Conservation (phyloP, 2,113 vertebrate genomes). For the Eira barbara region DNA sequence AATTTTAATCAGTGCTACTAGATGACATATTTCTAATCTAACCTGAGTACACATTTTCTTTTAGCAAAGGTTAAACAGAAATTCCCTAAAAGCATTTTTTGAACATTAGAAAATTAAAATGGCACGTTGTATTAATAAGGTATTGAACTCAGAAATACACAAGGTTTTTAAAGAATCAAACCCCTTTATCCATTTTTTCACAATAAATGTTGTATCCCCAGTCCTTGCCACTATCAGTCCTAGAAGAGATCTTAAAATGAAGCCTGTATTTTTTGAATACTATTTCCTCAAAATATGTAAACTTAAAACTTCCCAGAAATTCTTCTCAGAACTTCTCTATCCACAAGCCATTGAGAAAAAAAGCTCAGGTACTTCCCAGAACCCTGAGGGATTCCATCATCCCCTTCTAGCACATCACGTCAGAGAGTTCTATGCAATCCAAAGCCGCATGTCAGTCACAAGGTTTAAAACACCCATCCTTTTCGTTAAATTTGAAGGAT, state of each 20-base stretch:
- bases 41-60: conserved; percentile 16
- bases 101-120: conserved; percentile 44
- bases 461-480: neutral
- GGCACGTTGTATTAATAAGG: neutral
- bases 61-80: neutral
- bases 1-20: neutral
- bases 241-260: neutral
- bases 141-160: conserved; percentile 18
- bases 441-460: neutral
- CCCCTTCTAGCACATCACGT: neutral
- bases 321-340: neutral
- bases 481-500: conserved; percentile 8
- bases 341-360: neutral
- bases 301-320: conserved; percentile 21
- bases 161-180: neutral
- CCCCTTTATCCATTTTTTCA: neutral
- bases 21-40: conserved; percentile 3
- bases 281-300: conserved; percentile 6
- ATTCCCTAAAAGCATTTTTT: conserved; percentile 23
- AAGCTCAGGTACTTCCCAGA: neutral
- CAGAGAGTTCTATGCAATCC: neutral
- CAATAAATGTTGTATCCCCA: neutral
- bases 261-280: neutral
- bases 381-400: neutral
- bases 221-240: neutral